These are phyloP conservation scores for Megalurothrips usitatus DNA, from an alignment of 2,888 invertebrate genomes.

Conservation along the genomic window DNA sequence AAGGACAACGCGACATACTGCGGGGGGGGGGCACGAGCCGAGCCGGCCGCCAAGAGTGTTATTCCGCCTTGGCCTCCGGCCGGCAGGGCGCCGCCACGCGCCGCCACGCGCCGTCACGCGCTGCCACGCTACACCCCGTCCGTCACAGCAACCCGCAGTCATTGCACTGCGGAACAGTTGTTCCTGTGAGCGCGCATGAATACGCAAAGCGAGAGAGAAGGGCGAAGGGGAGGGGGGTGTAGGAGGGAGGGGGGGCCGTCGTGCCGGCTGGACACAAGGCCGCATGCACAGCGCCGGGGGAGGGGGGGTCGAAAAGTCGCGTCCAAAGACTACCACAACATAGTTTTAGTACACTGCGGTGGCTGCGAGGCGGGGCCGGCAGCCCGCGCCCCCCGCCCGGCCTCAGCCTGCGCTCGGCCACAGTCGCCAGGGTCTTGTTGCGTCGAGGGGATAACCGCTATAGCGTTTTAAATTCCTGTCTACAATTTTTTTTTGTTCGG, in stretches of 20 bases:
- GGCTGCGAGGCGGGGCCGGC: neutral
- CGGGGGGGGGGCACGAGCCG: too few species aligned
- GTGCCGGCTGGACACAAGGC: too few species aligned
- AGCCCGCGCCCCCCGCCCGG: neutral
- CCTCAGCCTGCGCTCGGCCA: neutral
- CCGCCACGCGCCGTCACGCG: neutral
- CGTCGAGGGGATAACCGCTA: too few species aligned
- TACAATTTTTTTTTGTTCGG: too few species aligned
- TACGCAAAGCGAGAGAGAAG: neutral
- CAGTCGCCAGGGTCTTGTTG: too few species aligned
- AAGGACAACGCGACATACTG: too few species aligned
- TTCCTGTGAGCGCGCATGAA: neutral
- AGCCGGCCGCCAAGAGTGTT: too few species aligned
- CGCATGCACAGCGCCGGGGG: neutral
- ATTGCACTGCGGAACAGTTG: conserved; percentile 11
- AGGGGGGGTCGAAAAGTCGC: neutral
- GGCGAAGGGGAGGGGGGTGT: neutral
- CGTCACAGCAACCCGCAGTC: neutral
- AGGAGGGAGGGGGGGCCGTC: neutral
- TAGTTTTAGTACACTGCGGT: neutral
- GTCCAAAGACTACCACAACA: neutral
- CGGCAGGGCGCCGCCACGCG: neutral
- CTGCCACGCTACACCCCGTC: neutral
- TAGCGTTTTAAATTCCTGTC: too few species aligned
- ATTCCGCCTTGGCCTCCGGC: neutral